A percentile compares a stretch with the other conserved stretches of the same genome.
phyloP scores from a whole-genome alignment of 2,888 invertebrate genomes.

The Caenorhabditis virilis region DNA sequence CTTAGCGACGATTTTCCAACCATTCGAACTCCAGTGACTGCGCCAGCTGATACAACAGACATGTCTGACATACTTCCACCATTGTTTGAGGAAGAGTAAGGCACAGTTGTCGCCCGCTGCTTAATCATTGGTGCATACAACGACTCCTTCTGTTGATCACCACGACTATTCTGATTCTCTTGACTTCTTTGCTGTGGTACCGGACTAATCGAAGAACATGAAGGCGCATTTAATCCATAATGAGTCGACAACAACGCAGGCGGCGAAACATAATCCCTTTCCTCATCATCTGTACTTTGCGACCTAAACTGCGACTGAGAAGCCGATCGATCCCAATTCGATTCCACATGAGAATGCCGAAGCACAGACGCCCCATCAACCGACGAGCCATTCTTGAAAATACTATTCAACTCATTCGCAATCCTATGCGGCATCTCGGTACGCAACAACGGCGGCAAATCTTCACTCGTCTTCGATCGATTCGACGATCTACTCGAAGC shows the following conservation, averaged over 20 bases:
- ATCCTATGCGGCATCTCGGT: slow-evolving; percentile 42
- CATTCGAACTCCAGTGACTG: slow-evolving; percentile 17
- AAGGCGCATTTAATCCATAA: slow-evolving; percentile 1
- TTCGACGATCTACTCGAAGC: slow-evolving; percentile 35
- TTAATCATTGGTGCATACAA: slow-evolving; percentile 34
- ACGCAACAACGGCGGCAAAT: slow-evolving; percentile 9
- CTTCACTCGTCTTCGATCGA: slow-evolving; percentile 23
- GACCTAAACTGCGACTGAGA: slow-evolving; percentile 3
- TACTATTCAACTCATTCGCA: slow-evolving; percentile 43
- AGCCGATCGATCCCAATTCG: slow-evolving; percentile 1
- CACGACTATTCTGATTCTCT: slow-evolving; percentile 2
- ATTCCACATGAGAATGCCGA: slow-evolving; percentile 23
- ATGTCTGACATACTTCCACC: slow-evolving; percentile 6
- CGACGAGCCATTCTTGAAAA: slow-evolving; percentile 37
- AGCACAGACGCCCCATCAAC: slow-evolving; percentile 17
- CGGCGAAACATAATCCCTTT: slow-evolving; percentile 37
- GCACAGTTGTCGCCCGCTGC: slow-evolving; percentile 29
- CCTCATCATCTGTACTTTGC: slow-evolving; percentile 25
- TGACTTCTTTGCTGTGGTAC: neutral
- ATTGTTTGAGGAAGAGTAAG: slow-evolving; percentile 5
- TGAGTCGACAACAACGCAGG: slow-evolving; percentile 26
- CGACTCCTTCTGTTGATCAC: slow-evolving; percentile 10
- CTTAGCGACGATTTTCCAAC: slow-evolving; percentile 30
- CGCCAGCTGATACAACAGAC: slow-evolving; percentile 3
- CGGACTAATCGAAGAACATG: too few species aligned